Evolutionary conservation across 2,888 invertebrate genomes (phyloP).

Genomic region (Pinctada fucata): DNA sequence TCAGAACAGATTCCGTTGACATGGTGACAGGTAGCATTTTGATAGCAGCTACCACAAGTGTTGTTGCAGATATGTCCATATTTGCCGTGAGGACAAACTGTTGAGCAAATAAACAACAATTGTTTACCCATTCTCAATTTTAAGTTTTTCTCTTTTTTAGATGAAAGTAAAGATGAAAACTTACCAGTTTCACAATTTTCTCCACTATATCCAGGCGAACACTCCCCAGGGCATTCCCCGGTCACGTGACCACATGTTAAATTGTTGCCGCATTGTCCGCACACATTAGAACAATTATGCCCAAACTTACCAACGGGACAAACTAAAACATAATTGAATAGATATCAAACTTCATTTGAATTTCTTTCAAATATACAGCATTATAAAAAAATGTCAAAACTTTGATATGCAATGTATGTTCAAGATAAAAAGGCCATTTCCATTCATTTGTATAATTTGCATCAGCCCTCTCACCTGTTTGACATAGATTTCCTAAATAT

Average conservation of each 20-base stretch:
- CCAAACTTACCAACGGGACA: neutral
- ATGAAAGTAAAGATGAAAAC: neutral
- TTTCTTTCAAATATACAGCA: too few relatives aligned
- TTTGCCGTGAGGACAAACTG: neutral
- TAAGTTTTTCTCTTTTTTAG: too few relatives aligned
- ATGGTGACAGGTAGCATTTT: neutral
- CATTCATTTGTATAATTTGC: neutral
- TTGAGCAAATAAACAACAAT: neutral
- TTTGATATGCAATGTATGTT: too few relatives aligned
- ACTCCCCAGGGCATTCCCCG: neutral
- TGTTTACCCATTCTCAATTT: too few relatives aligned
- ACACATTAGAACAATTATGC: neutral
- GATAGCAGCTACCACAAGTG: neutral
- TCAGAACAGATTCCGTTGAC: neutral
- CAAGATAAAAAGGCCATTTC: neutral
- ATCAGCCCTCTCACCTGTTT: neutral
- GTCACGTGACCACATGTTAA: conserved; percentile 9
- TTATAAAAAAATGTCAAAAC: too few relatives aligned
- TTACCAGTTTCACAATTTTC: neutral
- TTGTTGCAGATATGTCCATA: neutral
- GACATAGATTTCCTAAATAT: too few relatives aligned
- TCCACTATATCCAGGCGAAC: neutral
- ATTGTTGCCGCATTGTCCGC: neutral
- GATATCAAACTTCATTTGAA: too few relatives aligned
- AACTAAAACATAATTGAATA: neutral